Base-by-base conservation (phyloP, 1,140 invertebrate genomes). In the Ips typographus region DNA sequence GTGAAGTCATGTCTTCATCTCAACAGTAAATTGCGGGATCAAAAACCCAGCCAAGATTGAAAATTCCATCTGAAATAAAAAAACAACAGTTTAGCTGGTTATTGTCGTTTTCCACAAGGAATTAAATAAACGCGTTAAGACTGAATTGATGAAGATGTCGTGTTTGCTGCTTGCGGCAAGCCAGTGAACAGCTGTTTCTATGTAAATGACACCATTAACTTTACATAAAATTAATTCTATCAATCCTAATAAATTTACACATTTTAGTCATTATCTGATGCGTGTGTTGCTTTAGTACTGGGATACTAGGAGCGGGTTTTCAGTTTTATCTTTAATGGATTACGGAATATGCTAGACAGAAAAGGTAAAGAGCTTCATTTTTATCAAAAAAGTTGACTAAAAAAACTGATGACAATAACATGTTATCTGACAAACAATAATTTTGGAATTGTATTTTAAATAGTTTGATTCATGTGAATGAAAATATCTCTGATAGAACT, bases 1-100 rank as follows among this genome's bases (percentile, higher is more conserved):
- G 55, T 47, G 63, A 60, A 39, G 63, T 71, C 69, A 71, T 71
- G 55, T 58, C 69, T 60, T 66, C 69, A 65, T 71, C 38, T 36
- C 40, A 49, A 49, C 22, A 22, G 22, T 22, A 22, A 22, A 22
- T 22, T 22, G 22, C 22, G 22, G 22, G 22, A 22, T 22, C 22
- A 22, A 22, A 22, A 22, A 22, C 22, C 22, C 22, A 22, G 22
- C 22, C 22, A 22, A 22, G 22, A 22, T 22, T 22, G 22, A 22
- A 22, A 22, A 22, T 47, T 47, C 44, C n/a, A 4, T 47, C 4
- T 47, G 4, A 47, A 5, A 47, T 47, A 47, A 47, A 5, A n/a
- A 22, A 22, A 22, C 22, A 22, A 22, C 22, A 22, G 22, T 22
- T 22, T 22, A 22, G 22, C 22, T 22, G 22, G 22, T 22, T 22